phyloP scores from a whole-genome alignment of 2,888 invertebrate species.

The Andrena minutula region DNA sequence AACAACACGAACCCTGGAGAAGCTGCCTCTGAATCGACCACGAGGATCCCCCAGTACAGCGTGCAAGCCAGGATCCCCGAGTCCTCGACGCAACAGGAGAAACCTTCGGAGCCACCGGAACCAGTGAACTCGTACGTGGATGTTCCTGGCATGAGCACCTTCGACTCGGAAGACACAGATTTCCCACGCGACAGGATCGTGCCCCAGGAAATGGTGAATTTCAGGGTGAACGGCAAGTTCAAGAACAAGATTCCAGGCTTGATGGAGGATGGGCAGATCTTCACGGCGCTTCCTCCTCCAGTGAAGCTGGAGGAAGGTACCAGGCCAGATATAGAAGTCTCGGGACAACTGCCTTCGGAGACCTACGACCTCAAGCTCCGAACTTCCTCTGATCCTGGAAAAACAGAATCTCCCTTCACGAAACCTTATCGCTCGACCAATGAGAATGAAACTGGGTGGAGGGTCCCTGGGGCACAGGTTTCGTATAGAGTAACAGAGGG shows the following conservation, averaged over 20 bases:
- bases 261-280: conserved; percentile 53
- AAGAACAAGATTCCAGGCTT: conserved; percentile 77
- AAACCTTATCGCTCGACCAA: conserved; percentile 28
- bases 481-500: background rate
- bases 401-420: conserved; percentile 20
- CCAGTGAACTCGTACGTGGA: conserved; percentile 38
- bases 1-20: background rate
- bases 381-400: conserved; percentile 67
- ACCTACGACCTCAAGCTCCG: conserved; percentile 79
- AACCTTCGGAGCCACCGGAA: conserved; percentile 42
- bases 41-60: conserved; percentile 7
- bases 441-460: conserved; percentile 49
- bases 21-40: background rate
- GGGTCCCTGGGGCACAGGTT: background rate
- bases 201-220: conserved; percentile 79
- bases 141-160: conserved; percentile 69
- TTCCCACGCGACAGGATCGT: conserved; percentile 80
- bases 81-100: background rate
- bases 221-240: conserved; percentile 80
- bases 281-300: conserved; percentile 19
- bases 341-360: conserved; percentile 78
- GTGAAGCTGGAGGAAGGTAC: conserved; percentile 58
- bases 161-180: conserved; percentile 74
- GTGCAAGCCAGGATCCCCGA: background rate
- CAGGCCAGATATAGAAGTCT: conserved; percentile 78